Percentiles rank a stretch among this genome's conserved stretches.
phyloP scores from a whole-genome alignment of 2,113 vertebrate species.

The Pachycephala philippinensis region DNA sequence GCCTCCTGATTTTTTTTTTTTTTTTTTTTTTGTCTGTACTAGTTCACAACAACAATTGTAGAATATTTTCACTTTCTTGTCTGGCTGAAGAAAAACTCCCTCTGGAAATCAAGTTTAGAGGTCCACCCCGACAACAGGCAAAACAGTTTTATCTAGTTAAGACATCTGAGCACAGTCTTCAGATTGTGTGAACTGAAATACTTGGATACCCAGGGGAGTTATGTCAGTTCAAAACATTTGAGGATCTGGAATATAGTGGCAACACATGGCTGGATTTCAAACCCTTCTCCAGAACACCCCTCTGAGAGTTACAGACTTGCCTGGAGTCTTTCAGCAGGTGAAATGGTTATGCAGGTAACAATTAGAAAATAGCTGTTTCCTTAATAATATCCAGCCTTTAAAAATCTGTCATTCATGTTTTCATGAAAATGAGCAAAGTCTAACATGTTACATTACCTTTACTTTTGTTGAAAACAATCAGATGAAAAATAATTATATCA shows the following conservation, averaged over 20 bases:
- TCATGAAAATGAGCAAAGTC: not conserved
- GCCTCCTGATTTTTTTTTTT: not conserved
- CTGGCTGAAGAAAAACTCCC: not conserved
- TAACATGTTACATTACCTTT: not conserved
- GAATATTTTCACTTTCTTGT: not conserved
- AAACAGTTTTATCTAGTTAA: not conserved
- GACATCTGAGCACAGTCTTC: not conserved
- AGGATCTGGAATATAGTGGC: not conserved
- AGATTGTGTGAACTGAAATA: not conserved
- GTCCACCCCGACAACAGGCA: not conserved
- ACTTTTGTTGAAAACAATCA: not conserved
- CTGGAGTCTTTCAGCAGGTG: not conserved
- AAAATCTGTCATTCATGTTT: not conserved
- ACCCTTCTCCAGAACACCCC: not conserved
- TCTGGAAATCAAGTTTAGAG: not conserved
- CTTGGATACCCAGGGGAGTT: not conserved
- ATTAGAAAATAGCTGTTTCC: not conserved
- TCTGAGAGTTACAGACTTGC: not conserved
- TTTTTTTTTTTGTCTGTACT: not conserved
- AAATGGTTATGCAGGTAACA: not conserved
- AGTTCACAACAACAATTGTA: not conserved
- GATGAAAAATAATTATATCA: not conserved
- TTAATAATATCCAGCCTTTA: not conserved
- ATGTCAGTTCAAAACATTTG: not conserved
- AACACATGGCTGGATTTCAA: not conserved